Evolutionary conservation across 1,140 invertebrate species (phyloP), one percentile per base, ranked within the genome.

Genomic region (Drosophila setifemur): DNA sequence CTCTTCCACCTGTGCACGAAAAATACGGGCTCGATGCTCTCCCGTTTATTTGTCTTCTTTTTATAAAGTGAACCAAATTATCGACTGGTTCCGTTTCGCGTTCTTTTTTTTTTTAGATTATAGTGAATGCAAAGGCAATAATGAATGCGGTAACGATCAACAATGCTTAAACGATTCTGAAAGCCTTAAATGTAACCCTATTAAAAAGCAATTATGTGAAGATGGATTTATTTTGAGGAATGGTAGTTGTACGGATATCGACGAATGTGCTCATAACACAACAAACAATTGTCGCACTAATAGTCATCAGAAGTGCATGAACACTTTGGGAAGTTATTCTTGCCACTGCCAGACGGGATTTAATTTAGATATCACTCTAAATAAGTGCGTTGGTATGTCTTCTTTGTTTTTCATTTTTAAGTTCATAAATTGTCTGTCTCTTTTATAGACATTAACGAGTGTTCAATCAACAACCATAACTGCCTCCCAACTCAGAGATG

Each of bases 261-360:
- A 97, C 82, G 96, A 97, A 88, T 97, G 96, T 0, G 91, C 18
- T 2, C 11, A 45, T 9, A 73, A 57, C 18, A 91, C 67, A 91
- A 93, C 21, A 92, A 93, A 23, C 92, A 94, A 47, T 88, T 93
- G 7, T 9, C 33, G 35, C 95, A 94, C 33, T 5, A 93, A 94
- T 73, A 93, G 42, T 93, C 55, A 92, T 49, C 94, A 93, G 67
- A 92, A 93, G 1, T 98, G 97, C 89, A 89, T 93, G n/a, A 98
- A 98, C 79, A 93, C 92, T 0, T 92, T 93, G 16, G 97, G 96
- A 0, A 94, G 93, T 37, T 97, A 96, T 76, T 92, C 92, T 2
- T 98, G 97, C 83, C 91, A 93, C 2, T 98, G 96, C 91, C 94
- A 95, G 39, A 78, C 91, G 11, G 96, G 96, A 1, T 96, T 94